Percentiles rank a stretch among this genome's conserved stretches.
phyloP scores from a whole-genome alignment of 2,888 invertebrate species.

The Tetranychus piercei region DNA sequence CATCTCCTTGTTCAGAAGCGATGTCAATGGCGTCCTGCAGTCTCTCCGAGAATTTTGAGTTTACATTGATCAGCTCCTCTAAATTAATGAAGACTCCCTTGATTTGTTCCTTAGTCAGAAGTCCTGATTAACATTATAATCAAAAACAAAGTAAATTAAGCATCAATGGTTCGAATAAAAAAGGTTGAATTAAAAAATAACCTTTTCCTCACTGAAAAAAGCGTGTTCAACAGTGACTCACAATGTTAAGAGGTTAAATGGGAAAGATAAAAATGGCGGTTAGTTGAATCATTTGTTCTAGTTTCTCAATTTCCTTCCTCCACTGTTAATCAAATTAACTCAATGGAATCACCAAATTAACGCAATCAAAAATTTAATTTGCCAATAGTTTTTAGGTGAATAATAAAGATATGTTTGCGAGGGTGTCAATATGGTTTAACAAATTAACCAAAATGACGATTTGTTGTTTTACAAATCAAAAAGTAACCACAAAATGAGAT shows the following conservation, averaged over 20 bases:
- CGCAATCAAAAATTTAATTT: neutral
- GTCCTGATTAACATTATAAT: slow-evolving; percentile 32
- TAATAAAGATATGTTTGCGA: neutral
- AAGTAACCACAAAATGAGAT: neutral
- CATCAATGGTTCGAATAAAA: neutral
- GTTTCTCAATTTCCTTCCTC: no score
- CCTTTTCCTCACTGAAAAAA: neutral
- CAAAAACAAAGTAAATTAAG: no score
- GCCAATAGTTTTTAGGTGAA: neutral
- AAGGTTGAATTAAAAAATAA: neutral
- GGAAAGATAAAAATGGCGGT: no score
- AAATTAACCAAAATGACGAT: neutral
- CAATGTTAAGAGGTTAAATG: no score
- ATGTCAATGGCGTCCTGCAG: slow-evolving; percentile 68
- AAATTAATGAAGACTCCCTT: slow-evolving; percentile 80
- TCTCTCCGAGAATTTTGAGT: slow-evolving; percentile 60
- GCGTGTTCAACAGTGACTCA: no score
- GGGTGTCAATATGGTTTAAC: neutral
- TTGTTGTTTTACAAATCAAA: neutral
- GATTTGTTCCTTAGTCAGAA: slow-evolving; percentile 73
- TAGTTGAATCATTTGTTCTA: no score
- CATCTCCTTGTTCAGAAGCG: slow-evolving; percentile 43
- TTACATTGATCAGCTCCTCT: slow-evolving; percentile 57
- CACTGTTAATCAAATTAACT: no score
- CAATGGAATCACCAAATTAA: no score